A percentile compares a stretch with the other conserved stretches of the same genome.
phyloP scores from a whole-genome alignment of 2,888 invertebrate genomes.

The Phaonia tiefii region DNA sequence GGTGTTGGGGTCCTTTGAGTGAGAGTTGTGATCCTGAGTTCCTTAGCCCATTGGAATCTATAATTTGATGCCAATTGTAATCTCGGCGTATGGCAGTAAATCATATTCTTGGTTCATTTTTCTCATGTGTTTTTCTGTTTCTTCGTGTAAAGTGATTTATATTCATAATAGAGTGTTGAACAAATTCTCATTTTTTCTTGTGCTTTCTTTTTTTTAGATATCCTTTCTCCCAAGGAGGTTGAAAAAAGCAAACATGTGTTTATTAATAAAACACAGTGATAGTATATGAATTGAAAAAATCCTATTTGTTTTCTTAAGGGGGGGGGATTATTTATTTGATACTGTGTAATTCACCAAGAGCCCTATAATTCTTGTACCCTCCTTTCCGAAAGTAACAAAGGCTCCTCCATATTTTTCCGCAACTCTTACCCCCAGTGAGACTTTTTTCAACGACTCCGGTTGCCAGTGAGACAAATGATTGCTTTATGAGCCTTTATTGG shows the following conservation, averaged over 20 bases:
- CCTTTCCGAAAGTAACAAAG: background rate
- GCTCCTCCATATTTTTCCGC: slow-evolving; percentile 24
- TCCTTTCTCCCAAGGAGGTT: background rate
- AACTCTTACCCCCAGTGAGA: background rate
- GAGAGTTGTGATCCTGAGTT: slow-evolving; percentile 2
- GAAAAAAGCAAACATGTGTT: slow-evolving; percentile 54
- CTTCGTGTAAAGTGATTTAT: slow-evolving; percentile 50
- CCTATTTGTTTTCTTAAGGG: slow-evolving; percentile 2
- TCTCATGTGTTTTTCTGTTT: no score
- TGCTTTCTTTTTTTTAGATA: background rate
- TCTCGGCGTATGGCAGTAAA: slow-evolving; percentile 61
- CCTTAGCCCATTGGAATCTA: slow-evolving; percentile 34
- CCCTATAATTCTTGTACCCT: slow-evolving; percentile 15
- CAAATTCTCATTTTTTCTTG: slow-evolving; percentile 20
- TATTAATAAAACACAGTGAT: slow-evolving; percentile 53
- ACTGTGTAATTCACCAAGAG: slow-evolving; percentile 58
- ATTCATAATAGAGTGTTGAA: slow-evolving; percentile 54
- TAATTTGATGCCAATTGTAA: slow-evolving; percentile 65
- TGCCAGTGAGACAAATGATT: slow-evolving; percentile 29
- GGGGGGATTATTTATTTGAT: slow-evolving; percentile 35
- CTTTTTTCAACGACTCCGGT: background rate
- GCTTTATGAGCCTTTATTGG: slow-evolving; percentile 27
- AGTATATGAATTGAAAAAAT: no score
- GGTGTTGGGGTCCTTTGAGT: slow-evolving; percentile 44
- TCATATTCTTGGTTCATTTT: slow-evolving; percentile 46